Evolutionary conservation across 2,797 vertebrate species (phyloP), one percentile per base, ranked within the genome.

Genomic region (Clarias pachynema): DNA sequence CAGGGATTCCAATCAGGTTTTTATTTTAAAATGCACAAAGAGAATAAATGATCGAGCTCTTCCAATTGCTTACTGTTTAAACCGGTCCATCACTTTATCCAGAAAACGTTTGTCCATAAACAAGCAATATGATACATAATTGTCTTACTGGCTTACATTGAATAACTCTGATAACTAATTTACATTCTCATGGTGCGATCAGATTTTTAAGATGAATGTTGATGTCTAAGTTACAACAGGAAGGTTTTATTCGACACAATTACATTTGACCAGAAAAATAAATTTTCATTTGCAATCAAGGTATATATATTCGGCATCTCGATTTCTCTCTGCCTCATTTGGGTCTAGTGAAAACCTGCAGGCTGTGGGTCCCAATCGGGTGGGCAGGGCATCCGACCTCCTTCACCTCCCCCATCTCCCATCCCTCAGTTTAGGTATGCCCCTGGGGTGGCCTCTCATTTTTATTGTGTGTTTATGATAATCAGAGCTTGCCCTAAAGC

Each of bases 401-500:
- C 40, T 3, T 49, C 91, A 89, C 88, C 90, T 37, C 68, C 78
- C 57, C 78, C 66, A 59, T 40, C 57, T 57, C 68, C 66, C 37
- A 81, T 81, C 78, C 63, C 70, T 56, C 75, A 81, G 79, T 80
- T 83, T 62, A 74, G 81, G 57, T 62, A 62, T 73, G 80, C 80
- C 37, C 49, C 81, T 79, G 75, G 66, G 81, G 69, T 72, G 69
- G 68, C 59, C 81, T 73, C 89, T 84, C 90, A 89, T 92, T 91
- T 89, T 94, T 92, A 94, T 95, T 96, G 94, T 95, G 93, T 93
- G 93, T 94, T 95, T 95, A 95, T 95, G 95, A 94, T 95, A 94
- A 95, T 95, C 95, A 94, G 94, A 94, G 94, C 95, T 95, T 95
- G 93, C n/a, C 62, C 88, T 66, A 89, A 91, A 88, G 91, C 89